These are phyloP conservation scores for Sycophila sp. DNA, from an alignment of 1,140 invertebrate genomes.

Conservation along the genomic window DNA sequence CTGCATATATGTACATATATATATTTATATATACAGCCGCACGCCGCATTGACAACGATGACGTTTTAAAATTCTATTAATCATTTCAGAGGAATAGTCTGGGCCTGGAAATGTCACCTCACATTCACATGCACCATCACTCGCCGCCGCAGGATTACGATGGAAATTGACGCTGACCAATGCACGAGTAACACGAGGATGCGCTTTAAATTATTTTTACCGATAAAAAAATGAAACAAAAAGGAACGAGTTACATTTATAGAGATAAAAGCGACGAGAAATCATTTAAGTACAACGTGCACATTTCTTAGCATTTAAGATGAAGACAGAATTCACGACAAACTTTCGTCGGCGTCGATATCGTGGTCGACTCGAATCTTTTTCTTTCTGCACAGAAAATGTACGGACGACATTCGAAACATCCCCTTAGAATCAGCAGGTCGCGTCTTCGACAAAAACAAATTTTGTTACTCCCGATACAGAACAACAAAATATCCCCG, in stretches of 20 bases:
- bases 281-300: constrained; percentile 26
- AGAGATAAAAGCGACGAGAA: constrained; percentile 6
- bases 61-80: background rate
- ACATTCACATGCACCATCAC: constrained; percentile 64
- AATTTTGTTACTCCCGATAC: no score
- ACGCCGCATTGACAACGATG: no score
- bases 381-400: constrained; percentile 6
- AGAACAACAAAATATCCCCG: background rate
- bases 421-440: background rate
- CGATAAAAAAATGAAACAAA: constrained; percentile 1
- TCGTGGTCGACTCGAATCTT: background rate
- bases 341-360: background rate
- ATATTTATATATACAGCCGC: no score
- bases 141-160: constrained; percentile 56
- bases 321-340: background rate
- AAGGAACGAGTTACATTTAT: no score
- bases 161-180: constrained; percentile 46
- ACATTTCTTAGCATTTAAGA: constrained; percentile 27
- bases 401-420: background rate
- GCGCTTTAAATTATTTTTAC: constrained; percentile 39
- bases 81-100: constrained; percentile 57
- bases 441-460: no score
- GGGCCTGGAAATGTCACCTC: constrained; percentile 62
- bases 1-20: constrained; percentile 10
- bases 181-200: background rate